A percentile compares a stretch with the other conserved stretches of the same genome.
phyloP scores from a whole-genome alignment of 2,113 vertebrate genomes.

The Bucco capensis region DNA sequence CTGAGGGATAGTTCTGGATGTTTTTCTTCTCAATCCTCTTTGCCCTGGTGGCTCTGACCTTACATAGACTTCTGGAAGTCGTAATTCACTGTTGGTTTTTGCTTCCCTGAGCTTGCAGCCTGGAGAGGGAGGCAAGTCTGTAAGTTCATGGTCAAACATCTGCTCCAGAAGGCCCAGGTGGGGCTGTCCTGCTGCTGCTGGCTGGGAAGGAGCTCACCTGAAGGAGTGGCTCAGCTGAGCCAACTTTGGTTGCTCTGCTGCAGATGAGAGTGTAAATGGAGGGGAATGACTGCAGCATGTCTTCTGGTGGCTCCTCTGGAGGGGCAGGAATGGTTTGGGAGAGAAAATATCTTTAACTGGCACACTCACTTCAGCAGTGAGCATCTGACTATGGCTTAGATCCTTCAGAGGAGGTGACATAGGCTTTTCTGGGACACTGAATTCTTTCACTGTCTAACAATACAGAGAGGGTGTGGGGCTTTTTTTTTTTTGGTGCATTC shows the following conservation, averaged over 20 bases:
- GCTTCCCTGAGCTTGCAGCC: neutral
- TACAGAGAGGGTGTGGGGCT: neutral
- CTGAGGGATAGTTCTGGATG: neutral
- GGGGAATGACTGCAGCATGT: neutral
- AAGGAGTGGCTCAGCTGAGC: neutral
- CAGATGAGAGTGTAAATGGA: neutral
- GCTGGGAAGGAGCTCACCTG: neutral
- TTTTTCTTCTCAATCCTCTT: neutral
- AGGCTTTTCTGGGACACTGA: conserved; percentile 30
- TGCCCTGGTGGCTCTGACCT: neutral
- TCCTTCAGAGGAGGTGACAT: neutral
- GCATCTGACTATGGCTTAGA: neutral
- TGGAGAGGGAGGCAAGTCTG: accelerated
- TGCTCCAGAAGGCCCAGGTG: neutral
- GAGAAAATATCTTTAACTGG: neutral
- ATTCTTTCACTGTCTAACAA: neutral
- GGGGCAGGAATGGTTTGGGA: neutral
- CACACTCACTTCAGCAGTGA: neutral
- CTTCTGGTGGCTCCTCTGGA: neutral
- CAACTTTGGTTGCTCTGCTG: accelerated
- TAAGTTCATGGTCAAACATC: accelerated
- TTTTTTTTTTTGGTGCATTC: neutral
- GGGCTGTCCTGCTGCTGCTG: neutral
- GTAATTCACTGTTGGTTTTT: neutral
- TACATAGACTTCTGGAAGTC: neutral